A percentile compares a stretch with the other conserved stretches of the same genome.
Conservation (phyloP, 2,888 invertebrate species). For the Subacronicta megacephala region DNA sequence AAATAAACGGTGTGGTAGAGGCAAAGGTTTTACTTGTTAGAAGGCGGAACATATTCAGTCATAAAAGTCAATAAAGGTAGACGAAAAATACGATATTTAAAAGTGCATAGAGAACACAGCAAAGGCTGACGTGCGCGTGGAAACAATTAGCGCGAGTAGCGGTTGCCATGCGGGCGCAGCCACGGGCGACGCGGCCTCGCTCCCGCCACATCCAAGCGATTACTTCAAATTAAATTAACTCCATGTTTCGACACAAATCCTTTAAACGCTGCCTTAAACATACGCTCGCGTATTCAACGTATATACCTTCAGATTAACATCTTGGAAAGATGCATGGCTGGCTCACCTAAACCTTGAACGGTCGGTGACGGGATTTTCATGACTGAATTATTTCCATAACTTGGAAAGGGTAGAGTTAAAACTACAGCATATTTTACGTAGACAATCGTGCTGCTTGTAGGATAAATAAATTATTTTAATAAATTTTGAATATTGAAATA, state of each 20-base stretch:
- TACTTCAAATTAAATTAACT: slow-evolving; percentile 70
- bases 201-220: slow-evolving; percentile 56
- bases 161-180: slow-evolving; percentile 53
- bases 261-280: slow-evolving; percentile 17
- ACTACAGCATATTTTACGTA: slow-evolving; percentile 13
- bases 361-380: slow-evolving; percentile 17
- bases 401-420: slow-evolving; percentile 9
- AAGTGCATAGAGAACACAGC: slow-evolving; percentile 24
- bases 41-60: slow-evolving; percentile 1
- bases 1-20: slow-evolving; percentile 3
- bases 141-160: slow-evolving; percentile 59
- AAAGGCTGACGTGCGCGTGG: slow-evolving; percentile 37
- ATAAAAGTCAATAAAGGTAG: slow-evolving; percentile 25
- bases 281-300: slow-evolving; percentile 9
- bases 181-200: slow-evolving; percentile 42
- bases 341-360: slow-evolving; percentile 12
- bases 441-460: slow-evolving; percentile 2
- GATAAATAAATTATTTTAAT: background rate
- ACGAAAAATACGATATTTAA: slow-evolving; percentile 31
- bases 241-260: slow-evolving; percentile 59
- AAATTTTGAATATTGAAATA: background rate
- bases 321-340: slow-evolving; percentile 7
- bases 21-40: slow-evolving; percentile 2
- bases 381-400: slow-evolving; percentile 20
- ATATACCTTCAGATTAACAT: slow-evolving; percentile 22